Evolutionary conservation across 2,113 vertebrate species (phyloP).

Genomic region (Ursus arctos): DNA sequence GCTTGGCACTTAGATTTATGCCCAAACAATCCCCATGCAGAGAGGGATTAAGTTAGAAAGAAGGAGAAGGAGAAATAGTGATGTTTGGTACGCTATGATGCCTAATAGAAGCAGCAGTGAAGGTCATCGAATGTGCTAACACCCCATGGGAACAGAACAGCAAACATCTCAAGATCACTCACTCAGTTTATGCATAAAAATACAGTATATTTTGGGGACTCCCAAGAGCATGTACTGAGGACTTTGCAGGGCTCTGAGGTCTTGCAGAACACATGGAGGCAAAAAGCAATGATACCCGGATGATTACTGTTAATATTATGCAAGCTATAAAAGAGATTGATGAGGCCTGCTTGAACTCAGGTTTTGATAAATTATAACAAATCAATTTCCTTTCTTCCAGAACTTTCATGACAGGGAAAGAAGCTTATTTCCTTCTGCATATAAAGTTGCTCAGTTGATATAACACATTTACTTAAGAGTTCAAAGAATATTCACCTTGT

Average conservation of each 20-base stretch:
- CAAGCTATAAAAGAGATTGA: not conserved
- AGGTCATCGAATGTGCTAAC: not conserved
- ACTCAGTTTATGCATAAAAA: not conserved
- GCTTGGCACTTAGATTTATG: not conserved
- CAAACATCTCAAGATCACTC: not conserved
- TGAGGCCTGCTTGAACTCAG: not conserved
- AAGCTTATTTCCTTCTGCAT: not conserved
- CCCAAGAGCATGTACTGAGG: not conserved
- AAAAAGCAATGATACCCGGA: not conserved
- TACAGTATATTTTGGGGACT: not conserved
- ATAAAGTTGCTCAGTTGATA: not conserved
- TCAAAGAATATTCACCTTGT: slow-evolving; percentile 10
- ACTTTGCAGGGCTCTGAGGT: not conserved
- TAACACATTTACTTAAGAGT: not conserved
- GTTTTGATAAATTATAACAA: slow-evolving; percentile 21
- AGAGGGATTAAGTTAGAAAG: not conserved
- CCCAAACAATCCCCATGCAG: not conserved
- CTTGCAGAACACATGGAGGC: not conserved
- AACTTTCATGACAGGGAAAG: not conserved
- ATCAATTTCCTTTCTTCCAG: not conserved
- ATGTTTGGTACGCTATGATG: not conserved
- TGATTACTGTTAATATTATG: not conserved
- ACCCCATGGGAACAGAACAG: not conserved
- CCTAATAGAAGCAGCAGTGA: not conserved
- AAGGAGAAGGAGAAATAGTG: not conserved